phyloP scores from a whole-genome alignment of 37 sponge, comb jelly and placozoan genomes.

The Aplysina aerophoba region DNA sequence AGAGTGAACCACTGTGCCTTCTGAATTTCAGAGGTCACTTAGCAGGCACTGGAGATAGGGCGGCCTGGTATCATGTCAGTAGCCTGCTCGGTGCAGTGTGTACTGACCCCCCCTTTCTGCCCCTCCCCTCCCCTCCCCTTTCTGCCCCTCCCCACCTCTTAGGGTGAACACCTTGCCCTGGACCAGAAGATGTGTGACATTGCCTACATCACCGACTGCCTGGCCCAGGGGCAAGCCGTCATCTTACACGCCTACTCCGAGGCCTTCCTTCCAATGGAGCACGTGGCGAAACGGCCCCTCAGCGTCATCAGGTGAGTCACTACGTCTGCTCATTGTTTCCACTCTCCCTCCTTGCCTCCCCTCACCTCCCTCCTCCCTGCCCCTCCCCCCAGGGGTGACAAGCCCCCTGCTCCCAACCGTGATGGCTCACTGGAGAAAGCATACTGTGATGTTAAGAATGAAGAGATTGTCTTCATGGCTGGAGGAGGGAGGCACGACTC shows the following conservation, averaged over 20 bases:
- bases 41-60: no score
- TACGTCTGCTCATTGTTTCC: no score
- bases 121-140: no score
- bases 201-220: slow-evolving; percentile 9
- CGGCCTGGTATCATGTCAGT: no score
- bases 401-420: neutral
- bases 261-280: slow-evolving; percentile 15
- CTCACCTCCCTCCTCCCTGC: neutral
- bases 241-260: slow-evolving; percentile 1
- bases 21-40: no score
- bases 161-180: neutral
- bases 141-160: neutral
- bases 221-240: neutral
- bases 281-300: neutral
- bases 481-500: neutral
- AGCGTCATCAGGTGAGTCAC: no score
- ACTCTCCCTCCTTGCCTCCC: no score
- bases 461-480: neutral
- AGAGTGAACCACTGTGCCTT: no score
- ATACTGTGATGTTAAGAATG: neutral
- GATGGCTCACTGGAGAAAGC: neutral
- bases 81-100: no score
- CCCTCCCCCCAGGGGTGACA: neutral
- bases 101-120: no score
- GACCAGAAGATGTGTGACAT: neutral